Evolutionary conservation across 2,797 vertebrate genomes (phyloP), one percentile per base, ranked within the genome.

Genomic region (Lagothrix lagotricha): DNA sequence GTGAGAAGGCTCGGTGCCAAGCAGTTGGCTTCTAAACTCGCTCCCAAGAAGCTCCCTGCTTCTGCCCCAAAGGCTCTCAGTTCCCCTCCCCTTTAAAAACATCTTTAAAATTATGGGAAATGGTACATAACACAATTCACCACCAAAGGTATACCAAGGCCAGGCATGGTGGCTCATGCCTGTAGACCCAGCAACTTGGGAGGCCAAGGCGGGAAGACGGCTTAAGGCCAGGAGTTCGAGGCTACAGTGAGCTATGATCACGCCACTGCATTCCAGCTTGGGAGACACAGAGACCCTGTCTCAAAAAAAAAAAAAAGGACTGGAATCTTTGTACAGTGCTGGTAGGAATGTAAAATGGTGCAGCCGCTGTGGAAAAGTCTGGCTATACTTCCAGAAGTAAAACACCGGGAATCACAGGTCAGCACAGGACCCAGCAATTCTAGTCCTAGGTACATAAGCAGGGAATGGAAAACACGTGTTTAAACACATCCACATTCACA

Each of bases 351-450:
- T 14, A 30, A 33, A 46, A 86, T 4, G 41, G n/a, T 44, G 50
- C 26, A 7, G 24, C 14, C 0, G 0, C 8, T 0, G 9, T 36
- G 54, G 9, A 1, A n/a, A 67, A n/a, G 30, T 11, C 15, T 11
- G 28, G 22, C 4, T 0, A 14, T 39, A 50, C 52, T 64, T 86
- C 36, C 24, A 30, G 33, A 57, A 80, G 50, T 61, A 30, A 39
- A 85, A 80, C 30, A 12, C 10, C 46, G 36, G 64, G 4, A 64
- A 24, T 88, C 14, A 39, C 24, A n/a, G 2, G 61, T 67, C 61
- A 64, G 15, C 7, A 14, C 7, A 30, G 9, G 70, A n/a, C 41
- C 39, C 72, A 17, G 72, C 41, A 75, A 75, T 44, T 41, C 39
- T 24, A 44, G 39, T 44, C 24, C 61, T 11, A 30, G 52, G 57